Evolutionary conservation across 2,797 vertebrate species (phyloP), one percentile per base, ranked within the genome.

Genomic region (Lutjanus argentimaculatus): DNA sequence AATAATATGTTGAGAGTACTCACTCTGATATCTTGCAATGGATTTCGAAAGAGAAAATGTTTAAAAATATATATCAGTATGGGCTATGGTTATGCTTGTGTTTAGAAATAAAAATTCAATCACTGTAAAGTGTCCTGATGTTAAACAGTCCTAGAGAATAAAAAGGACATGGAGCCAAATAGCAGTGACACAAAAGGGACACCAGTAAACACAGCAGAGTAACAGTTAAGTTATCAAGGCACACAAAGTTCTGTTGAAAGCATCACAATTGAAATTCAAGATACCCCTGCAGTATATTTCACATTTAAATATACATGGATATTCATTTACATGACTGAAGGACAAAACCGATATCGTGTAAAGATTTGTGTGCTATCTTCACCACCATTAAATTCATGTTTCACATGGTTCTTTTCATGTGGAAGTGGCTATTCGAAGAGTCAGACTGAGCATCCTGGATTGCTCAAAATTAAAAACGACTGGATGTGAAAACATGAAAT

Each of bases 231-330:
- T 95, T 93, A 91, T 95, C 94, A 95, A 95, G 94, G 94, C 94
- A 95, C 94, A 95, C 93, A 93, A 91, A 92, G 94, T 95, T 95
- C 91, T 92, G 90, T 93, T 92, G 85, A 94, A 94, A 95, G 93
- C 91, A 87, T 94, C 91, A 93, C 92, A 91, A 93, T 75, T 94
- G 65, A 92, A 92, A 86, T 90, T 90, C 84, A 89, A 94, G 84
- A 92, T 90, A 91, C 92, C 94, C 93, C 94, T 95, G 94, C 93
- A 94, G 93, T 93, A 92, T 91, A 93, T 88, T 94, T 95, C 93
- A 95, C 92, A 94, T 94, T 93, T 94, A 91, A 93, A 95, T 94
- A 92, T 89, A 92, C 90, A 90, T 73, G 89, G 91, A 93, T 92
- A 88, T 90, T 93, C 72, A 92, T 91, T 87, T 88, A 93, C 91